Evolutionary conservation across 2,113 vertebrate genomes (phyloP).

Genomic region (Melanocharis versteri): DNA sequence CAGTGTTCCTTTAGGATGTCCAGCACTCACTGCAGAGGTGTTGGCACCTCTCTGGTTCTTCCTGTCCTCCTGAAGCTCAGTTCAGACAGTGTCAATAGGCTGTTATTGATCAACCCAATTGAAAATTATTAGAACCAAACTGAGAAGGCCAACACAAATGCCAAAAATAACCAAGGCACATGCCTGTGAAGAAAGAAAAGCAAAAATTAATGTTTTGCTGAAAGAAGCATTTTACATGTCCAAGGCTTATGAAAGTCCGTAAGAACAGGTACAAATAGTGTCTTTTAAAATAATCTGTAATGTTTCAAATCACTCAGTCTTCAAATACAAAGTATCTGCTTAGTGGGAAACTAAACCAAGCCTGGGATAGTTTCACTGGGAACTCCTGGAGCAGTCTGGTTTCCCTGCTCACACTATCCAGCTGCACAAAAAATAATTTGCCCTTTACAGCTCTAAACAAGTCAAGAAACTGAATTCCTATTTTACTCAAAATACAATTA

Average conservation of each 20-base stretch:
- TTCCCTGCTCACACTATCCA: neutral
- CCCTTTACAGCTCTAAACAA: neutral
- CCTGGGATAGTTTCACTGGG: neutral
- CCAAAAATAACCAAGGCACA: constrained; percentile 82
- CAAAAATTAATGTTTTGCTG: neutral
- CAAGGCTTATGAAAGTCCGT: neutral
- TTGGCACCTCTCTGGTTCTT: neutral
- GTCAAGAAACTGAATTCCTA: neutral
- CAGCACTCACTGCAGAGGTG: neutral
- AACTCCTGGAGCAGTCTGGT: neutral
- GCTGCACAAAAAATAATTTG: neutral
- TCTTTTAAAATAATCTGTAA: neutral
- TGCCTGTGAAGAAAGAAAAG: constrained; percentile 77
- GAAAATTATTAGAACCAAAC: constrained; percentile 82
- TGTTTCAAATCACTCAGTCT: neutral
- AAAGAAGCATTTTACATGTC: neutral
- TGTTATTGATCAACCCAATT: constrained; percentile 74
- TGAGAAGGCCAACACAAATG: constrained; percentile 82
- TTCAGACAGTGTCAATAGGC: neutral
- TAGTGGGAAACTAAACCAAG: neutral
- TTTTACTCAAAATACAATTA: neutral
- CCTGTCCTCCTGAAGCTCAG: neutral
- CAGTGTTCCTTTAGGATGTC: neutral
- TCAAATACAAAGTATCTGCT: neutral
- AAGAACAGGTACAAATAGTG: neutral